phyloP scores from a whole-genome alignment of 2,888 invertebrate species.

The Drosophila merina region DNA sequence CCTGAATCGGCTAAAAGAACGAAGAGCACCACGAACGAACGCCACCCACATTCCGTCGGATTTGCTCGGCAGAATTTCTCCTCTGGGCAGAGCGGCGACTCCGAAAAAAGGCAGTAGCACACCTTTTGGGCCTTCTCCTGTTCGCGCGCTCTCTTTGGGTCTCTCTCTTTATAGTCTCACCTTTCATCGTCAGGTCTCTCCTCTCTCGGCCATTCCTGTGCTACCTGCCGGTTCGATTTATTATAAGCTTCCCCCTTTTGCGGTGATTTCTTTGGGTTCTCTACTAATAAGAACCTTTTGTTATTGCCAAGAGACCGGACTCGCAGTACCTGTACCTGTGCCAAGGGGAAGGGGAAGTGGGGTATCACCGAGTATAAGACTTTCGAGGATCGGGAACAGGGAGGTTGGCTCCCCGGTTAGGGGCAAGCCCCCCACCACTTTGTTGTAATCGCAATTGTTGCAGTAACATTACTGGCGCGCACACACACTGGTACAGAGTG shows the following conservation, averaged over 20 bases:
- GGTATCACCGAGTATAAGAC: no score
- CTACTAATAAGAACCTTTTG: constrained; percentile 62
- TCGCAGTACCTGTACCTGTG: no score
- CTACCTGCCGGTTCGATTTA: constrained; percentile 38
- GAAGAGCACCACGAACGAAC: constrained; percentile 5
- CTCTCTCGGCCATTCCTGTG: constrained; percentile 57
- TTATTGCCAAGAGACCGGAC: constrained; percentile 18
- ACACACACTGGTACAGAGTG: constrained; percentile 31
- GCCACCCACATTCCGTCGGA: constrained; percentile 38
- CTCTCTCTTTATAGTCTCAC: neutral
- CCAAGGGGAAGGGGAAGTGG: no score
- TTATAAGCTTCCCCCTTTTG: constrained; percentile 6
- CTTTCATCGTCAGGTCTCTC: constrained; percentile 4
- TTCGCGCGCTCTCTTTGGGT: constrained; percentile 12
- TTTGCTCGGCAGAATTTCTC: constrained; percentile 65
- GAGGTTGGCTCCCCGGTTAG: constrained; percentile 4
- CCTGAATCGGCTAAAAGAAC: constrained; percentile 57
- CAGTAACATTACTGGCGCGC: constrained; percentile 76
- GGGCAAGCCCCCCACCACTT: constrained; percentile 22
- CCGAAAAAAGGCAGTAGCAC: constrained; percentile 55
- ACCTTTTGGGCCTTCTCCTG: constrained; percentile 37
- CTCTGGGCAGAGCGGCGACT: constrained; percentile 54
- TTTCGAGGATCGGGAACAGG: constrained; percentile 55
- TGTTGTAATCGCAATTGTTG: constrained; percentile 70
- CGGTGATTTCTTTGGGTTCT: constrained; percentile 60